phyloP scores from a whole-genome alignment of 1,140 invertebrate species.

The Heterodera schachtii region DNA sequence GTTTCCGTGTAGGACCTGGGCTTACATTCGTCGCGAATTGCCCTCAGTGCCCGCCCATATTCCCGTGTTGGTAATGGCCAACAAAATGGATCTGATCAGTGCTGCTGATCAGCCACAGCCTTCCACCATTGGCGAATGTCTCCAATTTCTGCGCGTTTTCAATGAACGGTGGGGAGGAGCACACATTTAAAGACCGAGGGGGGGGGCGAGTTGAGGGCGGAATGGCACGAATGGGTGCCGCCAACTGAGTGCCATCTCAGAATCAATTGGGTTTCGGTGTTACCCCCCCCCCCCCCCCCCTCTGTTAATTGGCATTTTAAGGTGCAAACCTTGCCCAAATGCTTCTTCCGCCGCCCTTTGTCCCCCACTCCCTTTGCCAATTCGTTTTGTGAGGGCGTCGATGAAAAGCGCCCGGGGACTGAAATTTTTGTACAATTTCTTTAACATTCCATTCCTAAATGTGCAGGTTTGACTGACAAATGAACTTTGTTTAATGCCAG shows the following conservation, averaged over 20 bases:
- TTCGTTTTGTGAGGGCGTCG: conserved; percentile 86
- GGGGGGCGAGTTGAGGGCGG: conserved; percentile 22
- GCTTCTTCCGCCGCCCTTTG: not conserved
- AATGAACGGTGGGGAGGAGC: conserved; percentile 9
- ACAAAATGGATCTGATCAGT: conserved; percentile 93
- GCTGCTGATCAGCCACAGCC: conserved; percentile 75
- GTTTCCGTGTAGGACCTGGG: conserved; percentile 79
- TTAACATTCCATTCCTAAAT: conserved; percentile 90
- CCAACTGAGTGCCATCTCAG: too few relatives aligned
- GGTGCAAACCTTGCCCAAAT: not conserved
- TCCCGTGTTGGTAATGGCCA: conserved; percentile 86
- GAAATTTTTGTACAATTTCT: conserved; percentile 89
- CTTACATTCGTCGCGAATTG: conserved; percentile 87
- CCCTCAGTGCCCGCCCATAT: conserved; percentile 81
- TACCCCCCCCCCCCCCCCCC: not conserved
- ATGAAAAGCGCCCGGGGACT: conserved; percentile 96
- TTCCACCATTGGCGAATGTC: conserved; percentile 66
- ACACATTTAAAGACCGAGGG: not conserved
- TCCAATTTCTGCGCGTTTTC: conserved; percentile 67
- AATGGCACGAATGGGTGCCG: conserved; percentile 28
- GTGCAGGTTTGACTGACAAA: conserved; percentile 72
- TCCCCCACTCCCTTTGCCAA: conserved; percentile 64
- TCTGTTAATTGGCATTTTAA: not conserved
- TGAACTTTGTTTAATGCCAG: not conserved
- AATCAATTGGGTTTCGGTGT: too few relatives aligned